Evolutionary conservation across 2,113 vertebrate species (phyloP), one percentile per base, ranked within the genome.

Genomic region (Mormyrus lacerda): DNA sequence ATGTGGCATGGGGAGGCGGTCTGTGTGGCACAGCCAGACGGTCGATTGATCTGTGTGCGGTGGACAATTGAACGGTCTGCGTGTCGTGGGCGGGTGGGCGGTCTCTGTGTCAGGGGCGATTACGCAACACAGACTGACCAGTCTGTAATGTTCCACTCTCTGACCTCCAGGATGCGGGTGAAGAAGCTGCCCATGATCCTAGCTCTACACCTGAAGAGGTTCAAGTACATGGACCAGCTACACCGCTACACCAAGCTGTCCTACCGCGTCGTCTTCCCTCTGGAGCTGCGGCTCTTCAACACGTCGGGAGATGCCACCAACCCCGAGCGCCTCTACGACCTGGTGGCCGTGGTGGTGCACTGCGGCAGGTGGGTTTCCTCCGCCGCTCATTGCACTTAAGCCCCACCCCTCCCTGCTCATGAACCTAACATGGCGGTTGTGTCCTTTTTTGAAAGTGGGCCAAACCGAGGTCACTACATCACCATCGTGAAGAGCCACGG

Each of bases 141-240:
- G n/a, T n/a, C 42, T 24, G 39, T 21, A n/a, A 51, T 6, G 4
- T 45, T 47, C 39, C 31, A 2, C 48, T 42, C 65, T 45, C 19
- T 44, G n/a, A 1, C 27, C 45, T 55, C 31, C 44, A 88, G 88
- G 58, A 76, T 88, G 87, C 35, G 87, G 2, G 87, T 88, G 87
- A 88, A 88, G 58, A 76, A 50, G 45, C 44, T 88, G 61, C 87
- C 65, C 24, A 88, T 87, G 86, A 87, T 87, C 86, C 86, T 87
- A 53, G 86, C 86, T 58, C 86, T 88, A 44, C 97, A 98, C 94
- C 93, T 98, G 89, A 98, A 98, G 94, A 96, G 97, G 93, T 98
- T 98, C 92, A 98, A 98, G 27, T 98, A 98, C 94, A 98, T 98
- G 97, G 97, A 98, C 95, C 97, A 98, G 95, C 95, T 98, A 91